phyloP scores from a whole-genome alignment of 2,797 vertebrate genomes.

The Channallabes apus region DNA sequence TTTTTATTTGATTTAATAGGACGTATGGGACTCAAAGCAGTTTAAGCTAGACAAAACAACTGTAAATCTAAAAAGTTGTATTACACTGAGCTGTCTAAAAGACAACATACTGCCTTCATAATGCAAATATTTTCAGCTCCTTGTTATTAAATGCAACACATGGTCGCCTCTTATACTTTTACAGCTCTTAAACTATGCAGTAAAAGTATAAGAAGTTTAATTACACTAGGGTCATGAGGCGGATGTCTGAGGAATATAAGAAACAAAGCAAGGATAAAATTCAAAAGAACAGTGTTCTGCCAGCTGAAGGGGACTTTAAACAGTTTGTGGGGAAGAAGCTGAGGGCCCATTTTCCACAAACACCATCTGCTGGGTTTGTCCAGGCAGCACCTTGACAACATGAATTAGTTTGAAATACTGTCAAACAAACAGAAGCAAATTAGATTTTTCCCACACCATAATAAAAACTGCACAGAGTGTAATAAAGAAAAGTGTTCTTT shows the following conservation, averaged over 20 bases:
- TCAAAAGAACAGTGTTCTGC: constrained; percentile 27
- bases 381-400: constrained; percentile 70
- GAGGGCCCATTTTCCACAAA: constrained; percentile 69
- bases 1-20: not conserved
- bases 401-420: constrained; percentile 74
- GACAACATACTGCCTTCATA: constrained; percentile 1
- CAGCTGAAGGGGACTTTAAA: constrained; percentile 48
- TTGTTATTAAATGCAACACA: constrained; percentile 15
- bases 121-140: constrained; percentile 16
- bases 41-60: not conserved
- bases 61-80: not conserved
- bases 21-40: not conserved
- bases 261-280: constrained; percentile 27
- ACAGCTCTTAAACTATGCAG: constrained; percentile 29
- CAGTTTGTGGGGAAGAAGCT: constrained; percentile 54
- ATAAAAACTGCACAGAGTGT: constrained; percentile 71
- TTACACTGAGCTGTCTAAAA: not conserved
- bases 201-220: not conserved
- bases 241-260: constrained; percentile 30
- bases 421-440: constrained; percentile 72
- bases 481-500: constrained; percentile 68
- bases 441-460: constrained; percentile 69
- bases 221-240: constrained; percentile 19
- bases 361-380: constrained; percentile 74
- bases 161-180: constrained; percentile 27